Percentiles rank a stretch among this genome's conserved stretches.
Conservation (phyloP, 2,797 vertebrate genomes). For the Catostomus latipinnis region DNA sequence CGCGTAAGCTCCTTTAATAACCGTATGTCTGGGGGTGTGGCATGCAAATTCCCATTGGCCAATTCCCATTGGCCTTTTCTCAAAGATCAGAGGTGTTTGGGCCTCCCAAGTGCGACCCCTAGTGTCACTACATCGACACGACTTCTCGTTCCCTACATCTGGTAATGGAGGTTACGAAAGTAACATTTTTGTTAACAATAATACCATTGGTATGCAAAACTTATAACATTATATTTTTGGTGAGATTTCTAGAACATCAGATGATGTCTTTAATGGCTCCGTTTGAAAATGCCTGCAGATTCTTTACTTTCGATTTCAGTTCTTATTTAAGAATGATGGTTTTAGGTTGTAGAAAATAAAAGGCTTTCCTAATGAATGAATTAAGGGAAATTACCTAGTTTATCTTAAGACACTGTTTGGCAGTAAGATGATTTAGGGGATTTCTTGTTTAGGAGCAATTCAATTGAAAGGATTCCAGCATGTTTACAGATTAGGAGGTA, state of each 20-base stretch:
- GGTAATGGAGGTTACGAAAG: too few relatives aligned
- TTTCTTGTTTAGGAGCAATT: conserved; percentile 70
- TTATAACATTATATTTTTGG: background rate
- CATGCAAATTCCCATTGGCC: too few relatives aligned
- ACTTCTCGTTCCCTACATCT: too few relatives aligned
- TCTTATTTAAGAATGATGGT: conserved; percentile 69
- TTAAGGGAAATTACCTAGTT: conserved; percentile 77
- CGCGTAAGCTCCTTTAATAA: too few relatives aligned
- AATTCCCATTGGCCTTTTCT: too few relatives aligned
- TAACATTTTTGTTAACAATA: too few relatives aligned
- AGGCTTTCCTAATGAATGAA: conserved; percentile 70
- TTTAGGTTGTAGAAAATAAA: conserved; percentile 66
- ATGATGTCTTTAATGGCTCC: conserved; percentile 7
- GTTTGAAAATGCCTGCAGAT: conserved; percentile 12
- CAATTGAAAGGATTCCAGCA: conserved; percentile 69
- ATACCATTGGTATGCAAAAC: too few relatives aligned
- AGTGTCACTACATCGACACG: too few relatives aligned
- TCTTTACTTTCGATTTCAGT: conserved; percentile 63
- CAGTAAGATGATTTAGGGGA: conserved; percentile 76
- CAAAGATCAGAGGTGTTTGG: too few relatives aligned
- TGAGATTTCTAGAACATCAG: background rate
- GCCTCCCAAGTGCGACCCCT: too few relatives aligned
- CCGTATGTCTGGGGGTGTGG: too few relatives aligned
- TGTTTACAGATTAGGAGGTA: conserved; percentile 79
- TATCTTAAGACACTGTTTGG: conserved; percentile 71